Base-by-base conservation (phyloP, 2,113 vertebrate species). In the Felis catus region DNA sequence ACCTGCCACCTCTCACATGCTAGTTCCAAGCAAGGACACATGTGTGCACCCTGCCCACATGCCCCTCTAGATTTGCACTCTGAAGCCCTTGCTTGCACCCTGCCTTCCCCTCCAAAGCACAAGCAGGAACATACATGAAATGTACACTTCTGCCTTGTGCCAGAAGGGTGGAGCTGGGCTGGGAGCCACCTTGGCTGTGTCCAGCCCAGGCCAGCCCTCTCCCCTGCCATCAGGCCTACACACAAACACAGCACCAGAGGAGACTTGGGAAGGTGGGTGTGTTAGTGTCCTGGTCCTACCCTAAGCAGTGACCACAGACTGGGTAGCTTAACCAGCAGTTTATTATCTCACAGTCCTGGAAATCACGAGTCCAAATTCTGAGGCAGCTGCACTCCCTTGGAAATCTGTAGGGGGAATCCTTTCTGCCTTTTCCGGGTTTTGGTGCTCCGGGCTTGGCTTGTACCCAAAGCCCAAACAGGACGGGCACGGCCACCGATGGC, bases 351-450 rank as follows among this genome's bases (percentile, higher is more conserved):
- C 14, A 36, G 14, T 27, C 55, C 23, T 3, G 19, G 48, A 71
- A 3, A 3, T 82, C 55, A 55, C 4, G 61, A n/a, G 41, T 68
- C 68, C 33, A 45, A 63, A 21, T 25, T 70, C 58, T 74, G 74
- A 82, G 63, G 31, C 15, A 70, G 23, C 58, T 27, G 27, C 1
- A 1, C 23, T 41, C 21, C 18, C 29, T 55, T 8, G 10, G 36
- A 45, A 68, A 29, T n/a, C 36, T 21, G 10, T 48, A 9, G 15
- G 29, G 78, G 53, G 19, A 23, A 1, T 16, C n/a, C 41, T 25
- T 36, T 41, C 16, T 39, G 68, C 31, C 0, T 16, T n/a, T 63
- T 5, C 58, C 0, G 21, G 53, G 5, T 33, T 23, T 5, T 1
- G 36, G 25, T 15, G 29, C 51, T 41, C 13, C 18, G 18, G 31